Percentiles rank a stretch among this genome's conserved stretches.
phyloP scores from a whole-genome alignment of 2,113 vertebrate genomes.

The Sterrhoptilus dennistouni region DNA sequence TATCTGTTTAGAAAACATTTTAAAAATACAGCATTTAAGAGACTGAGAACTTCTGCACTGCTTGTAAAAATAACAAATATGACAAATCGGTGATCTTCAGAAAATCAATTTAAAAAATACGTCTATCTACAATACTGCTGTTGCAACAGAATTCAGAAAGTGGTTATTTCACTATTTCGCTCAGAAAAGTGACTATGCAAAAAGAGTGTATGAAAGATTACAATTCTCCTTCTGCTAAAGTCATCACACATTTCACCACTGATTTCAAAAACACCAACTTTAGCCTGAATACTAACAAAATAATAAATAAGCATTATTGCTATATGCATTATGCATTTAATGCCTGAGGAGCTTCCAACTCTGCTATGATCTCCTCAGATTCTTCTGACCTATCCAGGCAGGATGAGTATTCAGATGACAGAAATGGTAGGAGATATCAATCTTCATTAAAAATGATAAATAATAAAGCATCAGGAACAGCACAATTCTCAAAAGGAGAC shows the following conservation, averaged over 20 bases:
- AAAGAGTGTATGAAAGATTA: background rate
- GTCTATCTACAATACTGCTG: background rate
- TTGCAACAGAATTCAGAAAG: background rate
- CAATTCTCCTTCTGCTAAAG: background rate
- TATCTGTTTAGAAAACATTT: background rate
- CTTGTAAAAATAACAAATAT: background rate
- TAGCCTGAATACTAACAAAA: background rate
- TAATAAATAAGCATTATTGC: background rate
- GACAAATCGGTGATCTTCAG: background rate
- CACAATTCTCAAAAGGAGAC: background rate
- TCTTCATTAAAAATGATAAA: background rate
- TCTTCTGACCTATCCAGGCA: background rate
- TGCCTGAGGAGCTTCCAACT: background rate
- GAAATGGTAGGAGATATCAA: background rate
- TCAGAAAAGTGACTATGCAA: background rate
- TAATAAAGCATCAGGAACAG: background rate
- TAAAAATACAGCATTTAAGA: background rate
- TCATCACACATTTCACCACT: background rate
- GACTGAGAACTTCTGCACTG: background rate
- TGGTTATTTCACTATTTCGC: background rate
- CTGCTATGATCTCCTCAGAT: background rate
- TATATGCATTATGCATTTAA: background rate
- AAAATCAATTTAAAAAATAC: background rate
- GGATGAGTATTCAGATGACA: background rate
- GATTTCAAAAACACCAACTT: background rate